phyloP scores from a whole-genome alignment of 2,888 invertebrate species.

The Andrena dorsata region DNA sequence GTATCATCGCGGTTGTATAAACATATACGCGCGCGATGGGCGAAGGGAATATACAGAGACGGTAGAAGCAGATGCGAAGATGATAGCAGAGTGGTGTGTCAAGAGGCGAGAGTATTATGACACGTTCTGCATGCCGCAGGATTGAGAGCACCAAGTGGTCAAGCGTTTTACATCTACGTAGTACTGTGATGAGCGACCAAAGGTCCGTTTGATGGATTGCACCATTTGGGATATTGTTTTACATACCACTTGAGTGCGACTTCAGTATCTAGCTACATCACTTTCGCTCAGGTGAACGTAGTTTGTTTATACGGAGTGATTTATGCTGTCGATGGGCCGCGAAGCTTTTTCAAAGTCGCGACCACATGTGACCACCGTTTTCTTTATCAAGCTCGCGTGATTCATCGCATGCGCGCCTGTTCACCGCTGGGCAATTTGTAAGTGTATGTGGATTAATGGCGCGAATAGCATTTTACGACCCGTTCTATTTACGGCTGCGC shows the following conservation, averaged over 20 bases:
- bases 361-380: conserved; percentile 6
- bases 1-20: conserved; percentile 13
- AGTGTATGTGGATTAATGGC: conserved; percentile 49
- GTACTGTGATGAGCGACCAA: too few species aligned
- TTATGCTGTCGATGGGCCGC: neutral
- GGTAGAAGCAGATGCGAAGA: neutral
- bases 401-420: conserved; percentile 20
- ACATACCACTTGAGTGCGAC: too few species aligned
- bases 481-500: conserved; percentile 37
- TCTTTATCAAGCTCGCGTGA: conserved; percentile 51
- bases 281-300: neutral
- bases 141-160: too few species aligned
- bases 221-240: too few species aligned
- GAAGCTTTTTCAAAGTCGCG: neutral
- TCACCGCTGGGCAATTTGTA: conserved; percentile 27
- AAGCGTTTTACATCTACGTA: too few species aligned
- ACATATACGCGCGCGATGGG: neutral
- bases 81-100: too few species aligned
- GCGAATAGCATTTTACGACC: conserved; percentile 41
- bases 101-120: too few species aligned
- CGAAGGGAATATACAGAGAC: too few species aligned
- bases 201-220: too few species aligned
- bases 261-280: neutral
- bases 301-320: neutral
- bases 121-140: too few species aligned